Evolutionary conservation across 2,113 vertebrate genomes (phyloP).

Genomic region (Penelope pileata): DNA sequence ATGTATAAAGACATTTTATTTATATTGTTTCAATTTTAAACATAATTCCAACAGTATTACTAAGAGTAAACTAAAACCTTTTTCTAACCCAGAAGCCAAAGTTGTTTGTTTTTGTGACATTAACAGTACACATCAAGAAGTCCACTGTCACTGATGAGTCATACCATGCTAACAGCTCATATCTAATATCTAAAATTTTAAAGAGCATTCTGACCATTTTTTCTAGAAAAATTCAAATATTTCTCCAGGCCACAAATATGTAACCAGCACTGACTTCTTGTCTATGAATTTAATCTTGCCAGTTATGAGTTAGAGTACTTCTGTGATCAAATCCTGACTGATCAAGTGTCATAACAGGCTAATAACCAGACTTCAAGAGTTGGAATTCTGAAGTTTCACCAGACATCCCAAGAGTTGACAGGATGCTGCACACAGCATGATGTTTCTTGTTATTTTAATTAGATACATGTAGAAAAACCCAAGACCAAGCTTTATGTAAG

Average conservation of each 20-base stretch:
- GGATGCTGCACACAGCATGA: not conserved
- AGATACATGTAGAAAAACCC: not conserved
- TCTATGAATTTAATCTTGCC: slow-evolving; percentile 44
- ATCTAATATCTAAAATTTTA: slow-evolving; percentile 25
- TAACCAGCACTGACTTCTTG: slow-evolving; percentile 49
- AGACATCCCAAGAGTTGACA: slow-evolving; percentile 5
- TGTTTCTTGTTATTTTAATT: slow-evolving; percentile 21
- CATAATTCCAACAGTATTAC: slow-evolving; percentile 67
- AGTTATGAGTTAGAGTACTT: not conserved
- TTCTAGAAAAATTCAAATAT: slow-evolving; percentile 23
- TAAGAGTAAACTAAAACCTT: slow-evolving; percentile 64
- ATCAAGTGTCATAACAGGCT: slow-evolving; percentile 43
- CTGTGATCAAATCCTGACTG: slow-evolving; percentile 26
- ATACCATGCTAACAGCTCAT: slow-evolving; percentile 26
- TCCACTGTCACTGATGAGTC: slow-evolving; percentile 68
- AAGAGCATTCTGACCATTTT: slow-evolving; percentile 31
- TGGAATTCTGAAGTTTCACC: slow-evolving; percentile 46
- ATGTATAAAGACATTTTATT: slow-evolving; percentile 58
- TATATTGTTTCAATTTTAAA: slow-evolving; percentile 67
- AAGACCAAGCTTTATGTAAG: not conserved
- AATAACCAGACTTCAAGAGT: slow-evolving; percentile 5
- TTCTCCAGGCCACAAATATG: slow-evolving; percentile 59
- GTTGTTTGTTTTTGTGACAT: slow-evolving; percentile 63
- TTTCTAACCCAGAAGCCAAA: slow-evolving; percentile 49
- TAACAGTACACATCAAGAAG: slow-evolving; percentile 38